Evolutionary conservation across 2,888 invertebrate species (phyloP).

Genomic region (Nymphalis urticae): DNA sequence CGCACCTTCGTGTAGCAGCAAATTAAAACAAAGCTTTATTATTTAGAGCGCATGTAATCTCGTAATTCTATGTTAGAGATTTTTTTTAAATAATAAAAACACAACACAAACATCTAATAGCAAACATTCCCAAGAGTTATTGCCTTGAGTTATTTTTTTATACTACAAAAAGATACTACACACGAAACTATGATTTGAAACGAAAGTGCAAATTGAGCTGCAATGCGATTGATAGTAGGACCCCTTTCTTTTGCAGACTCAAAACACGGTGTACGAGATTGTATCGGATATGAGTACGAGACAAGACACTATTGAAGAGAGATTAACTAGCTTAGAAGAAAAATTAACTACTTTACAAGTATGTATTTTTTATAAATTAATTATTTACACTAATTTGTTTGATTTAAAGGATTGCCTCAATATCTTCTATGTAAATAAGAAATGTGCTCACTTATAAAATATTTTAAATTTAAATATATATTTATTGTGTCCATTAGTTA

Average conservation of each 20-base stretch:
- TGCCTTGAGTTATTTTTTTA: background rate
- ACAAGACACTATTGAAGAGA: conserved; percentile 96
- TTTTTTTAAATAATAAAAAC: background rate
- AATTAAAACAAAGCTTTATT: conserved; percentile 11
- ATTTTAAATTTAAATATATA: no score
- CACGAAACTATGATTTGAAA: conserved; percentile 54
- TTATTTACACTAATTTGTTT: background rate
- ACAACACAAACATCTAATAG: conserved; percentile 9
- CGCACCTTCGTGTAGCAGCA: conserved; percentile 41
- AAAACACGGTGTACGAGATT: conserved; percentile 98
- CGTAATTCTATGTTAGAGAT: conserved; percentile 5
- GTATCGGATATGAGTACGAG: conserved; percentile 98
- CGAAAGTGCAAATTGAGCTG: conserved; percentile 68
- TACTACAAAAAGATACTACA: conserved; percentile 45
- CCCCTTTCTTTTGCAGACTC: conserved; percentile 90
- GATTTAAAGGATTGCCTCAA: background rate
- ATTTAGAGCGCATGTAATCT: conserved; percentile 28
- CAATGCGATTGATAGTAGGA: conserved; percentile 81
- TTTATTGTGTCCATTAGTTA: no score
- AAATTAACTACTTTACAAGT: conserved; percentile 92
- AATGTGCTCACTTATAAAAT: no score
- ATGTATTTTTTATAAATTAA: conserved; percentile 36
- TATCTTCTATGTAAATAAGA: background rate
- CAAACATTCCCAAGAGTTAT: background rate
- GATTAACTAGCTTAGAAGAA: conserved; percentile 95